Base-by-base conservation (phyloP, 2,888 invertebrate species). In the Noctua comes region DNA sequence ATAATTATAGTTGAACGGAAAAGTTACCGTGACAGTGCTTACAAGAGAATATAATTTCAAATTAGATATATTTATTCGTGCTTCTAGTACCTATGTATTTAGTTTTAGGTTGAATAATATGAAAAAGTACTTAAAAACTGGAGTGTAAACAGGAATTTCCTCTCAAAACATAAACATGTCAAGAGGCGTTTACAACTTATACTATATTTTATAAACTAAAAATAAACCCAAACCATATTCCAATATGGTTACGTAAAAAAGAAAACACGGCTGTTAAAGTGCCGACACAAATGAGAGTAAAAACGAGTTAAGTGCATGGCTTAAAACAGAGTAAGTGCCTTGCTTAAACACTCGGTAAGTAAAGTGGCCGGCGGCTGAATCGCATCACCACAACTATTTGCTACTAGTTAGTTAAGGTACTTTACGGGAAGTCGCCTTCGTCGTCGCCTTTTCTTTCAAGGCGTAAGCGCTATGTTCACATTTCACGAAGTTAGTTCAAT, bases 1-100 rank as follows among this genome's bases (percentile, higher is more conserved):
- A 54, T 83, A 78, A 73, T 83, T 78, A 69, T 70, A 78, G 73
- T 78, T 73, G 43, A 79, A 73, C 46, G n/a, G 46, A 54, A 83
- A 83, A 65, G 57, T 82, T 69, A 18, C 11, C 36, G 36, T 24
- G 21, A 36, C 11, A 11, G 57, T n/a, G 10, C 36, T 36, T 36
- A 64, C 36, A 64, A 64, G 64, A 36, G 31, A 36, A 64, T 21
- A 59, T 8, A 62, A 27, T 57, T n/a, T 3, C 18, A 31, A 8
- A 16, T 31, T 62, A 18, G 10, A 36, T 64, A 64, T 10, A 64
- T 21, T 59, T 31, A 43, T 72, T 72, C 24, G 16, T 48, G 13
- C 11, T 7, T 65, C n/a, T n/a, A n/a, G 31, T 48, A 46, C 11
- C 1, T 66, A 48, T n/a, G n/a, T n/a, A n/a, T 54, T 74, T n/a